Percentiles rank a stretch among this genome's conserved stretches.
These are phyloP conservation scores for Thalassarche chlororhynchos DNA, from an alignment of 2,113 vertebrate genomes.

Conservation along the genomic window DNA sequence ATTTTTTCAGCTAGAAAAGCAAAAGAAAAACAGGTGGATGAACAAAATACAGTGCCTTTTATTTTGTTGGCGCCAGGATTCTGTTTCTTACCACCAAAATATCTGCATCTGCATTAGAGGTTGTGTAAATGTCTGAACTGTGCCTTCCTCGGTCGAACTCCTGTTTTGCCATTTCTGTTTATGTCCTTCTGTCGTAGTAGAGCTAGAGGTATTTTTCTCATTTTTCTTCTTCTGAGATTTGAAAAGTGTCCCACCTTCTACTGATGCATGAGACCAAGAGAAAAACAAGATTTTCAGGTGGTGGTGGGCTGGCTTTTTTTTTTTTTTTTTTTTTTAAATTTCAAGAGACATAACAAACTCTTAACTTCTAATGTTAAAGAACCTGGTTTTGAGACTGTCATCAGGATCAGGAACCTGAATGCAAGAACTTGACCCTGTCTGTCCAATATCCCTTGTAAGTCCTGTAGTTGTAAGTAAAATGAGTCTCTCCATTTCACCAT, in stretches of 20 bases:
- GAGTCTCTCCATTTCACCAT: not conserved
- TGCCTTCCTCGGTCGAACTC: rapidly evolving
- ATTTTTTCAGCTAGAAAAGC: not conserved
- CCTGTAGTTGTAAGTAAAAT: not conserved
- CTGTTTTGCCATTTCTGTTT: not conserved
- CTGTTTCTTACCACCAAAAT: not conserved
- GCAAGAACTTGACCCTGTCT: not conserved
- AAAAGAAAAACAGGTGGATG: not conserved
- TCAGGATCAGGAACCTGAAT: not conserved
- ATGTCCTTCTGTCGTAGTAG: not conserved
- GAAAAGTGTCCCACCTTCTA: not conserved
- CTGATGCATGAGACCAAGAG: not conserved
- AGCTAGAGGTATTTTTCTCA: not conserved
- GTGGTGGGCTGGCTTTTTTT: not conserved
- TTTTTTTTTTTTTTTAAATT: too few relatives aligned
- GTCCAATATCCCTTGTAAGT: not conserved
- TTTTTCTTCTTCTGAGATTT: not conserved
- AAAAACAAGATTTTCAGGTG: not conserved
- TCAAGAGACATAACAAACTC: not conserved
- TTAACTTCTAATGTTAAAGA: not conserved
- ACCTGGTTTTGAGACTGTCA: not conserved
- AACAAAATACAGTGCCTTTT: not conserved
- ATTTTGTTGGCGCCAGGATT: not conserved
- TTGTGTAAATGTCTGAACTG: not conserved
- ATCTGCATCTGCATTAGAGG: not conserved